Base-by-base conservation (phyloP, 2,797 vertebrate genomes). In the Xiphorhynchus erythropygius region DNA sequence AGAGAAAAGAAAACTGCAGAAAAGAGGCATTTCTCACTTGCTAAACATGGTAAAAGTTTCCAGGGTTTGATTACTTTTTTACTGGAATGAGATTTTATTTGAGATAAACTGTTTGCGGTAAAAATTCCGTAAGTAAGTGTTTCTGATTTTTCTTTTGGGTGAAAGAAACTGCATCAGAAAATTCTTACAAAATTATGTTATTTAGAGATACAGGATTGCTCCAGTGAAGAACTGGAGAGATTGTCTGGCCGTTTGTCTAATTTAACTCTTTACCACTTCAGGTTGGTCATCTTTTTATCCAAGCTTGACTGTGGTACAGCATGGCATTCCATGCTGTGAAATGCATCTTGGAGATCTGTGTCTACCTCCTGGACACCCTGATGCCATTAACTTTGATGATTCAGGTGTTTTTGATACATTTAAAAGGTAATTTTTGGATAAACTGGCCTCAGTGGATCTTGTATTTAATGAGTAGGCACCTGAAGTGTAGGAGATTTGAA, bases 331-430 rank as follows among this genome's bases (percentile, higher is more conserved):
- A 94, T 99, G 99, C 97, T 99, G 99, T 96, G 99, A 99, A 98
- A 98, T 99, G 98, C 98, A 99, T 96, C 95, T 99, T 97, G 99
- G 99, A 90, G 99, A 99, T 95, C 94, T 99, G 96, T 99, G 99
- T 98, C 99, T 99, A 98, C 99, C 99, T 96, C 99, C 99, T 87
- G 99, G 99, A 98, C 99, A 99, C 98, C 99, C 99, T 65, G 99
- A 99, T 97, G 99, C 99, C 98, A 99, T 99, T 97, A 99, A 99
- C 98, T 99, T 99, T 97, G 99, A 99, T 91, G 99, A 99, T 98
- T 99, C 99, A 39, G 99, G 99, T 67, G 99, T 99, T 97, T 99
- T 99, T 98, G 99, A 99, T 98, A 99, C 99, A 90, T 99, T 99
- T 98, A 99, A 99, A 98, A 99, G 99, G 99, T 99, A 98, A 92